A percentile compares a stretch with the other conserved stretches of the same genome.
phyloP scores from a whole-genome alignment of 2,113 vertebrate genomes.

The Pluvialis apricaria region DNA sequence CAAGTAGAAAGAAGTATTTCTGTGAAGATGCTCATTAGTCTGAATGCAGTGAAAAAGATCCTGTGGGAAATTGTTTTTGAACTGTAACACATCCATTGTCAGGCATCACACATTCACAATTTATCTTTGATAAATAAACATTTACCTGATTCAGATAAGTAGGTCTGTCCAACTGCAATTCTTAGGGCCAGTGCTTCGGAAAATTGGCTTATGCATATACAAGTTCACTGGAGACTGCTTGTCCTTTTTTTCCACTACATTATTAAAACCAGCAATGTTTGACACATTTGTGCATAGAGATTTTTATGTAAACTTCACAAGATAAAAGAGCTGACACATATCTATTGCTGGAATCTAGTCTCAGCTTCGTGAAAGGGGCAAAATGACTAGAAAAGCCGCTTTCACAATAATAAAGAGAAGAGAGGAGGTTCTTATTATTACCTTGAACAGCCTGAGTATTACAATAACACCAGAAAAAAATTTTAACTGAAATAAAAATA shows the following conservation, averaged over 20 bases:
- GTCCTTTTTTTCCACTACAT: background rate
- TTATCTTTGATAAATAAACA: slow-evolving; percentile 54
- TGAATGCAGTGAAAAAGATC: background rate
- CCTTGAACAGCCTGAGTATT: background rate
- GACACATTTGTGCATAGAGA: background rate
- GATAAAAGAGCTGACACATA: background rate
- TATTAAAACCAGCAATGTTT: slow-evolving; percentile 29
- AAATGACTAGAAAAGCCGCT: background rate
- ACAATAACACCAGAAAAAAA: background rate
- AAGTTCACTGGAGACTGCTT: background rate
- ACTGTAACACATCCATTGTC: background rate
- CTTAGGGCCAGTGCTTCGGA: background rate
- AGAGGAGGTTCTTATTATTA: background rate
- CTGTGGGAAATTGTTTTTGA: background rate
- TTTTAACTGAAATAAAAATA: background rate
- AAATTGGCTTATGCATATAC: background rate
- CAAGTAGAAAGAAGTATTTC: background rate
- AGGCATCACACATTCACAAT: slow-evolving; percentile 4
- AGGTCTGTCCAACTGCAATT: background rate
- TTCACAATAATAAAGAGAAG: background rate
- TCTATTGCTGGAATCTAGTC: background rate
- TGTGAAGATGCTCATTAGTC: background rate
- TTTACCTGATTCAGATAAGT: background rate
- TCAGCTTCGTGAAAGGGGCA: background rate
- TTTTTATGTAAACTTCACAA: slow-evolving; percentile 3